Evolutionary conservation across 2,888 invertebrate genomes (phyloP), one percentile per base, ranked within the genome.

Genomic region (Ornithoptera alexandrae): DNA sequence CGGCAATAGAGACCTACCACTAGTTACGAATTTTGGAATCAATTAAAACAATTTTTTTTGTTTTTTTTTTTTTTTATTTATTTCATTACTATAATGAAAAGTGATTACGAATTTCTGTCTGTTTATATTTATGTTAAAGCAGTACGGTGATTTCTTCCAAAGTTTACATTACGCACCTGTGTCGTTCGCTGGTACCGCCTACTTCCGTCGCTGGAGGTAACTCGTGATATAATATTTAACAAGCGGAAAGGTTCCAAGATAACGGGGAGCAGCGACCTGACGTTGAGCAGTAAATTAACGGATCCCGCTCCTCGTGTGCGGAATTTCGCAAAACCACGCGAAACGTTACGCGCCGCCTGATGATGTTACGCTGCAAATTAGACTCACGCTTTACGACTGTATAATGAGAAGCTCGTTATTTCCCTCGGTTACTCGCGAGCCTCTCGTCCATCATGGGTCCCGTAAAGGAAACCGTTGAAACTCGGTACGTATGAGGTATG

Each of bases 261-360:
- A 68, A 64, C 63, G 62, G 65, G 69, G 69, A 66, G 65, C 69
- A 69, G 62, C 65, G 69, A 69, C 62, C 69, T 46, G 69, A 18
- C 18, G 39, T 3, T 42, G 20, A 30, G 20, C 60, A 7, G 24
- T 42, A 46, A 69, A 65, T 69, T 62, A 69, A 65, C 65, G 69
- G 65, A 70, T 70, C 8, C 73, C 70, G 30, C 30, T 30, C 5
- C 30, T 30, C 30, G 71, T 67, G 70, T 70, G 68, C 70, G 71
- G 71, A 66, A 70, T 70, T 73, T 73, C 70, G 67, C 73, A 67
- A 68, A 73, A 67, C 70, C 57, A 62, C 68, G 71, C 71, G 68
- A 71, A 71, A 65, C 62, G 65, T 65, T 68, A 61, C 64, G 59
- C 64, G 39, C 39, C 7, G 39, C 39, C 39, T 24, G 71, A 63